Evolutionary conservation across 2,797 vertebrate species (phyloP).

Genomic region (Eulemur mongoz): DNA sequence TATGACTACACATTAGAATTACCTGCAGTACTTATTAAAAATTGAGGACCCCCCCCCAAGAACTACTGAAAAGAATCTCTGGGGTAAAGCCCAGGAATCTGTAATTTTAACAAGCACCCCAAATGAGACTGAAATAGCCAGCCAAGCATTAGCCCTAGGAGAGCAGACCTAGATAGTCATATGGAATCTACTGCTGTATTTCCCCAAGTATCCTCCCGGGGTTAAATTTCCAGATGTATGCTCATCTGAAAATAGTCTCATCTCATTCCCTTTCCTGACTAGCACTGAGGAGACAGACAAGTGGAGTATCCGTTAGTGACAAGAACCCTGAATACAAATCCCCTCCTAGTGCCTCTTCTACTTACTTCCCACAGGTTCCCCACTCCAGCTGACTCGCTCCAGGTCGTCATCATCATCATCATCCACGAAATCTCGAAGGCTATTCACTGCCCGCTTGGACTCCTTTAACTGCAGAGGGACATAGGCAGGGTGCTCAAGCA

Average conservation of each 20-base stretch:
- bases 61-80: background rate
- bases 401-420: conserved; percentile 91
- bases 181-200: background rate
- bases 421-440: conserved; percentile 89
- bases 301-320: background rate
- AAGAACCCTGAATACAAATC: background rate
- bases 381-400: conserved; percentile 96
- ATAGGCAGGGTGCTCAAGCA: background rate
- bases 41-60: background rate
- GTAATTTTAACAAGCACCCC: background rate
- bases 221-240: background rate
- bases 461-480: conserved; percentile 90
- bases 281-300: background rate
- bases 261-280: background rate
- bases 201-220: background rate
- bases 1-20: background rate
- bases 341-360: conserved; percentile 26
- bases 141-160: background rate
- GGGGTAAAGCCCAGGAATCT: background rate
- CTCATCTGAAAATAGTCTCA: background rate
- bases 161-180: background rate
- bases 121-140: background rate
- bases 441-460: conserved; percentile 94
- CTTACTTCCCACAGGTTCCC: conserved; percentile 97
- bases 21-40: background rate